Conservation (phyloP, 2,113 vertebrate genomes). For the Phainopepla nitens region DNA sequence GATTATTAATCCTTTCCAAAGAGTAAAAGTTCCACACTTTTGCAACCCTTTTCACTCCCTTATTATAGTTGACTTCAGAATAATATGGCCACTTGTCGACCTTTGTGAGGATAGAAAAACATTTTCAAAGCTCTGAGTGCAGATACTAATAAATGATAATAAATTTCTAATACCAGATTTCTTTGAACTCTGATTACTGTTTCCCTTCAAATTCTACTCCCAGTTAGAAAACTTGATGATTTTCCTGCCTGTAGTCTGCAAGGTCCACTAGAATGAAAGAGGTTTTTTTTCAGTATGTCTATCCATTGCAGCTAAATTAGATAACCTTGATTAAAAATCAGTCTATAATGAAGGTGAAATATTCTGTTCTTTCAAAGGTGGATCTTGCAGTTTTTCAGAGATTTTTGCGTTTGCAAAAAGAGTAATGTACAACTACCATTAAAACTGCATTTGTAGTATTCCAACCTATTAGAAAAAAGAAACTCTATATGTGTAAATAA, state of each 20-base stretch:
- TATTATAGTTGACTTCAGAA: background rate
- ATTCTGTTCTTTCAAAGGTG: background rate
- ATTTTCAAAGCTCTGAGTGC: background rate
- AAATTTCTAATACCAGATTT: background rate
- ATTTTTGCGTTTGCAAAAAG: background rate
- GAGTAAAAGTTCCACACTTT: background rate
- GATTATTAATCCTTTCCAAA: background rate
- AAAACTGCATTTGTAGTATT: background rate
- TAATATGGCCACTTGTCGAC: background rate
- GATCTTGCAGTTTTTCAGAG: background rate
- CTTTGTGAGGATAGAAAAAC: background rate
- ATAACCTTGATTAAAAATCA: conserved; percentile 44
- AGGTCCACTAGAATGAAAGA: conserved; percentile 27
- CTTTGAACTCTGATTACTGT: background rate
- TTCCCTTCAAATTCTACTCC: background rate
- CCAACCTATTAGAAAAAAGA: background rate
- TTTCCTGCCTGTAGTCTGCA: conserved; percentile 18
- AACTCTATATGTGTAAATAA: background rate
- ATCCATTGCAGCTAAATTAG: background rate
- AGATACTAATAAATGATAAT: background rate
- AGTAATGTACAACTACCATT: background rate
- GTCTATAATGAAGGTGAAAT: background rate
- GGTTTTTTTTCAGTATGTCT: background rate
- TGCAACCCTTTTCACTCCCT: background rate
- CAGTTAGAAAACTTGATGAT: background rate